phyloP scores from a whole-genome alignment of 2,888 invertebrate species.

The Drosophila ochracea region DNA sequence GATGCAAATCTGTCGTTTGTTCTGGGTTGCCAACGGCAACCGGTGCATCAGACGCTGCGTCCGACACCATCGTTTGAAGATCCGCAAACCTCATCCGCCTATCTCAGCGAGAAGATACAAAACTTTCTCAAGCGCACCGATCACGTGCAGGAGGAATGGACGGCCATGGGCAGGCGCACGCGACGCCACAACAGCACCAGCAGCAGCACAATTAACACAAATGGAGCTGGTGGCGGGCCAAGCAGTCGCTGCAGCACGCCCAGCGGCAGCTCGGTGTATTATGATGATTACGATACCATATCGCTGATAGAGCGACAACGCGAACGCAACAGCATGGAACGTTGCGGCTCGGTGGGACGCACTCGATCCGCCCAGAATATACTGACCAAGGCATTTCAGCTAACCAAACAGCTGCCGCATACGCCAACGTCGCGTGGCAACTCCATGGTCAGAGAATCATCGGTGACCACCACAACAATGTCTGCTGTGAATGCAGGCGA shows the following conservation, averaged over 20 bases:
- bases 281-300: constrained; percentile 83
- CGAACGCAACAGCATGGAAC: constrained; percentile 83
- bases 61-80: constrained; percentile 92
- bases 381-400: constrained; percentile 92
- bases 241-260: constrained; percentile 78
- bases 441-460: constrained; percentile 80
- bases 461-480: constrained; percentile 78
- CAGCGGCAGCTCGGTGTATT: constrained; percentile 70
- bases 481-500: constrained; percentile 83
- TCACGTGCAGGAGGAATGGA: constrained; percentile 95
- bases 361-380: constrained; percentile 93
- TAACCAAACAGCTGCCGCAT: constrained; percentile 86
- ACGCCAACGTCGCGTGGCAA: constrained; percentile 84
- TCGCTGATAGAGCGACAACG: constrained; percentile 84
- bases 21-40: constrained; percentile 90
- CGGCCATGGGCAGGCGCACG: constrained; percentile 87
- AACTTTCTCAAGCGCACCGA: constrained; percentile 93
- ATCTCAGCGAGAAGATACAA: constrained; percentile 91
- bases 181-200: constrained; percentile 53
- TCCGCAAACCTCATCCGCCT: constrained; percentile 91
- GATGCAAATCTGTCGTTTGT: constrained; percentile 93
- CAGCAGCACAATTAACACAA: constrained; percentile 54
- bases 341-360: constrained; percentile 86
- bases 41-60: constrained; percentile 89
- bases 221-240: constrained; percentile 62